phyloP scores from a whole-genome alignment of 2,797 vertebrate genomes.

The Acipenser ruthenus region DNA sequence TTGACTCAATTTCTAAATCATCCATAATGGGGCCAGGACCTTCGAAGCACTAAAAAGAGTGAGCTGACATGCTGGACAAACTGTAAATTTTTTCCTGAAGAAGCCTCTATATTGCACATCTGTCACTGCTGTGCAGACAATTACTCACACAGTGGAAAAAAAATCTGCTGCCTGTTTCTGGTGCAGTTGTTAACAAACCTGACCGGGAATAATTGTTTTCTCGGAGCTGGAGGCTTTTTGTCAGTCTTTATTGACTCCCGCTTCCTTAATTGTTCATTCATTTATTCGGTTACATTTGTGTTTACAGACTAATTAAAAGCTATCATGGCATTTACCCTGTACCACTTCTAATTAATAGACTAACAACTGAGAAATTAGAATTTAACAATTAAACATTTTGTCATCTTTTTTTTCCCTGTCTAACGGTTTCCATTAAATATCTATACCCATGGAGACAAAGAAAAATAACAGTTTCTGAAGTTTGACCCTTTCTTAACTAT shows the following conservation, averaged over 20 bases:
- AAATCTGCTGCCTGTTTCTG: constrained; percentile 48
- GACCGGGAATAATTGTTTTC: constrained; percentile 33
- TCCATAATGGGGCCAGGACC: constrained; percentile 97
- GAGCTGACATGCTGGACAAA: constrained; percentile 91
- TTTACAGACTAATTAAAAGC: constrained; percentile 36
- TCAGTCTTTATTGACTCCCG: constrained; percentile 30
- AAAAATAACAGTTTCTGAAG: too few relatives aligned
- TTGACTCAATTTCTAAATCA: constrained; percentile 89
- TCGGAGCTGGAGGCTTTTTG: constrained; percentile 28
- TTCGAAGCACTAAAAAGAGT: constrained; percentile 88
- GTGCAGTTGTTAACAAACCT: constrained; percentile 48
- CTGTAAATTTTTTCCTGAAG: constrained; percentile 84
- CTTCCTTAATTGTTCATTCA: constrained; percentile 34
- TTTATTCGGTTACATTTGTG: constrained; percentile 32
- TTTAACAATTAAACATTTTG: constrained; percentile 11
- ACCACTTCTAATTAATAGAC: constrained; percentile 31
- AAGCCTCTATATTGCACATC: constrained; percentile 89
- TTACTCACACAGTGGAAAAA: constrained; percentile 54
- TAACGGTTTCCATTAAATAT: too few relatives aligned
- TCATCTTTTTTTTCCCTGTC: neutral
- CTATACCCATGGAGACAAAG: too few relatives aligned
- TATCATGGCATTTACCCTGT: constrained; percentile 32
- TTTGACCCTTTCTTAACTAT: too few relatives aligned
- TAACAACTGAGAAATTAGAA: constrained; percentile 19
- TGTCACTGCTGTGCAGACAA: constrained; percentile 81